These are phyloP conservation scores for Phthorimaea operculella DNA, from an alignment of 1,140 invertebrate species.

Conservation along the genomic window DNA sequence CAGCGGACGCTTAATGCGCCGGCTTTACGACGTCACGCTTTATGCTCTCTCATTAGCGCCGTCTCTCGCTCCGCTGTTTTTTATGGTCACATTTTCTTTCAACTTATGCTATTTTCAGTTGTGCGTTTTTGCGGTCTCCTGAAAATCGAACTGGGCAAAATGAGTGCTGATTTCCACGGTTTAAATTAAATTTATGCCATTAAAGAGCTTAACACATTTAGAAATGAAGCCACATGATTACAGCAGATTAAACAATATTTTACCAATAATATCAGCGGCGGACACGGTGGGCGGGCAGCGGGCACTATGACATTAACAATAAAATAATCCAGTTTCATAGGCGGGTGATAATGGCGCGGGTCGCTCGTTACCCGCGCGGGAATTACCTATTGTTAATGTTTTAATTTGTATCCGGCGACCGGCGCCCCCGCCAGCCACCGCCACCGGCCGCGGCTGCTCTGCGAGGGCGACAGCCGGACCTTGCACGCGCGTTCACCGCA, in stretches of 20 bases:
- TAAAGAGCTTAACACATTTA: not conserved
- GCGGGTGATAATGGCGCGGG: constrained; percentile 45
- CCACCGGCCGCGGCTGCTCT: too few relatives aligned
- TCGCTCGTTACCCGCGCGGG: constrained; percentile 50
- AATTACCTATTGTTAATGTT: constrained; percentile 65
- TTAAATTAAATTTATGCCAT: not conserved
- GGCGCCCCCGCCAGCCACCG: too few relatives aligned
- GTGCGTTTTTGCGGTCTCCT: constrained; percentile 14
- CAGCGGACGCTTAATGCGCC: constrained; percentile 53
- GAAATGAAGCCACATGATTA: not conserved
- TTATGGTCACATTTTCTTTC: constrained; percentile 42
- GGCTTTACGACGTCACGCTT: constrained; percentile 63
- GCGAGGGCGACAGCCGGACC: too few relatives aligned
- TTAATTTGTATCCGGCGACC: constrained; percentile 51
- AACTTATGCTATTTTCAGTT: constrained; percentile 21
- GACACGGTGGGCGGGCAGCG: constrained; percentile 13
- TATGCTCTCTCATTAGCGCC: constrained; percentile 61
- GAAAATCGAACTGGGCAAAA: not conserved
- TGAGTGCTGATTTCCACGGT: not conserved
- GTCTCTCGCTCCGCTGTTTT: constrained; percentile 43
- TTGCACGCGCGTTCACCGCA: not conserved
- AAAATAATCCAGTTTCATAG: constrained; percentile 58
- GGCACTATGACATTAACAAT: constrained; percentile 32
- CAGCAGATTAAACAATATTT: constrained; percentile 12
- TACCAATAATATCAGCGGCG: constrained; percentile 17